Evolutionary conservation across 2,888 invertebrate species (phyloP), one percentile per base, ranked within the genome.

Genomic region (Coenonympha arcania): DNA sequence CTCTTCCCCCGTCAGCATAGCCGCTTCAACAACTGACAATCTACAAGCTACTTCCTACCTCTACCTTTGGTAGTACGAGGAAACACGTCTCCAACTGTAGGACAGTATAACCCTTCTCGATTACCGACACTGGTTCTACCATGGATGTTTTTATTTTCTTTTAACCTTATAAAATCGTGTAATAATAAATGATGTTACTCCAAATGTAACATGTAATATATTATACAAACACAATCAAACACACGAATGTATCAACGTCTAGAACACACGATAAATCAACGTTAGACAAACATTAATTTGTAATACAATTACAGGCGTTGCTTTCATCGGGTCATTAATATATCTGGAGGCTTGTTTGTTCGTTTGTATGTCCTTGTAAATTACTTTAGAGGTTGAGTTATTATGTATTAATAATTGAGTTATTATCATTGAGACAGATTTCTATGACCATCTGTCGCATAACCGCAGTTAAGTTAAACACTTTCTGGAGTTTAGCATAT

Each of bases 301-400:
- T 83, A 80, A 70, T 65, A 71, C 79, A 81, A 83, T 83, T 82
- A 81, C 73, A 68, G 61, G 58, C 66, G 63, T 66, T 70, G 69
- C 68, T 73, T 71, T 66, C 69, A 64, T 65, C 65, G 61, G 64
- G 70, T 73, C 82, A 83, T 84, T 80, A 80, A 83, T 33, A 50
- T 46, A 47, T 50, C 75, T 76, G 68, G 76, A 61, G 75, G 76
- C 76, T 63, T 65, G 67, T 69, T 60, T 64, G 67, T 76, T 64
- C 69, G 72, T 76, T 69, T 71, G 69, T 73, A 20, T 40, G 18
- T 24, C 20, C 30, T 26, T 47, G 20, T 44, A 44, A 26, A 40
- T n/a, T 18, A 20, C 28, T 34, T 42, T 4, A 31, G 15, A 45
- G 52, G 46, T 50, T 36, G 36, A 46, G 42, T 50, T 33, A 24